phyloP scores from a whole-genome alignment of 2,888 invertebrate species.

The Phaonia tiefii region DNA sequence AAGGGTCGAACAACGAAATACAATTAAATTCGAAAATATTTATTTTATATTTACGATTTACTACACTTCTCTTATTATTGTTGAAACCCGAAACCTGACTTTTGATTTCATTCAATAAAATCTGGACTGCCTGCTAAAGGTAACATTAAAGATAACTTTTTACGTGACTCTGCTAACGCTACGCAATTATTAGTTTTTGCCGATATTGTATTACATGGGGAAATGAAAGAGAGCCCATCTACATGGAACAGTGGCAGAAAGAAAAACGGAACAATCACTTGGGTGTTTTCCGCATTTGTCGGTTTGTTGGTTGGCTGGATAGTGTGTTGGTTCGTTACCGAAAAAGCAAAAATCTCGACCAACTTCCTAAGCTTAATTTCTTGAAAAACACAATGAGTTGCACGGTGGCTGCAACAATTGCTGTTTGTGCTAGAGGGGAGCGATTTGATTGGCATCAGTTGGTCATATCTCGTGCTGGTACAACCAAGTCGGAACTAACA shows the following conservation, averaged over 20 bases:
- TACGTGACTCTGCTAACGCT: slow-evolving; percentile 24
- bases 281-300: slow-evolving; percentile 62
- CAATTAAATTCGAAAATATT: too few species aligned
- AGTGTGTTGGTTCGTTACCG: too few species aligned
- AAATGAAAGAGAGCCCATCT: slow-evolving; percentile 50
- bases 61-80: too few species aligned
- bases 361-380: slow-evolving; percentile 56
- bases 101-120: not conserved
- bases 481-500: slow-evolving; percentile 58
- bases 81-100: too few species aligned
- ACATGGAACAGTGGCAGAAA: slow-evolving; percentile 33
- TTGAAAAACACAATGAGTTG: slow-evolving; percentile 29
- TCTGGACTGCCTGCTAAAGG: not conserved
- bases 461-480: slow-evolving; percentile 57
- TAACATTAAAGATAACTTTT: not conserved
- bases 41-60: too few species aligned
- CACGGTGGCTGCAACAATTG: not conserved
- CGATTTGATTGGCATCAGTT: slow-evolving; percentile 61
- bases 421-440: not conserved
- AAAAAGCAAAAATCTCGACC: slow-evolving; percentile 24
- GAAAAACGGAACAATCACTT: slow-evolving; percentile 62
- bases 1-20: too few species aligned
- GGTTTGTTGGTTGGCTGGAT: slow-evolving; percentile 21
- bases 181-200: slow-evolving; percentile 22
- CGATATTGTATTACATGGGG: slow-evolving; percentile 52